Conservation (phyloP, 2,888 invertebrate species). For the Imbricaverruca yamaguchii region DNA sequence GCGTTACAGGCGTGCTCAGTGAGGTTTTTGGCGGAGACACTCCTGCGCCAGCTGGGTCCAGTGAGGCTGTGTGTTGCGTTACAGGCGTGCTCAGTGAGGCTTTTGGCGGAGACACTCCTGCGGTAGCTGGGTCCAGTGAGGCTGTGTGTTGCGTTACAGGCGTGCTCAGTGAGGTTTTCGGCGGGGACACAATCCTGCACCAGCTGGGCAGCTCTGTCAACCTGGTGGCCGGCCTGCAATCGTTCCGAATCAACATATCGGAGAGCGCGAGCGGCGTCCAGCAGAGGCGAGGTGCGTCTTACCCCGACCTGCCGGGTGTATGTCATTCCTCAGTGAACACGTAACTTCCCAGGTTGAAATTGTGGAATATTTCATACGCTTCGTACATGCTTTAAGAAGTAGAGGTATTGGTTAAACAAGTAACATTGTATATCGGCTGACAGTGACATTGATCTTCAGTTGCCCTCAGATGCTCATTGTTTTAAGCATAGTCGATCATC, state of each 20-base stretch:
- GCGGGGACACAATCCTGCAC: slow-evolving; percentile 25
- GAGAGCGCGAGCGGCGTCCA: slow-evolving; percentile 53
- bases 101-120: neutral
- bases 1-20: neutral
- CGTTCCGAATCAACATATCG: slow-evolving; percentile 85
- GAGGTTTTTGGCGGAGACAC: neutral
- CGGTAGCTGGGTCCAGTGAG: slow-evolving; percentile 28
- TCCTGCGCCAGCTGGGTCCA: slow-evolving; percentile 28
- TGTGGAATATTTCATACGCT: too few relatives aligned
- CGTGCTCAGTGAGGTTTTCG: slow-evolving; percentile 16
- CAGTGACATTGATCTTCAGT: too few relatives aligned
- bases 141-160: neutral
- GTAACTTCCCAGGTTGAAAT: too few relatives aligned
- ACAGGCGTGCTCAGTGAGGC: neutral
- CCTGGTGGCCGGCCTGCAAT: slow-evolving; percentile 64
- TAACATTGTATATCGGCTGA: too few relatives aligned
- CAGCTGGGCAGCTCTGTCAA: slow-evolving; percentile 37
- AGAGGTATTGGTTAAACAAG: too few relatives aligned
- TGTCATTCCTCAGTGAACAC: too few relatives aligned
- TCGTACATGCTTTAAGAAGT: too few relatives aligned
- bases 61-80: neutral
- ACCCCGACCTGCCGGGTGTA: neutral
- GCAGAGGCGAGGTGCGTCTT: neutral
- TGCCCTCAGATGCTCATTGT: too few relatives aligned
- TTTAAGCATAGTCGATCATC: too few relatives aligned